Evolutionary conservation across 2,797 vertebrate species (phyloP), one percentile per base, ranked within the genome.

Genomic region (Zenarchopterus dispar): DNA sequence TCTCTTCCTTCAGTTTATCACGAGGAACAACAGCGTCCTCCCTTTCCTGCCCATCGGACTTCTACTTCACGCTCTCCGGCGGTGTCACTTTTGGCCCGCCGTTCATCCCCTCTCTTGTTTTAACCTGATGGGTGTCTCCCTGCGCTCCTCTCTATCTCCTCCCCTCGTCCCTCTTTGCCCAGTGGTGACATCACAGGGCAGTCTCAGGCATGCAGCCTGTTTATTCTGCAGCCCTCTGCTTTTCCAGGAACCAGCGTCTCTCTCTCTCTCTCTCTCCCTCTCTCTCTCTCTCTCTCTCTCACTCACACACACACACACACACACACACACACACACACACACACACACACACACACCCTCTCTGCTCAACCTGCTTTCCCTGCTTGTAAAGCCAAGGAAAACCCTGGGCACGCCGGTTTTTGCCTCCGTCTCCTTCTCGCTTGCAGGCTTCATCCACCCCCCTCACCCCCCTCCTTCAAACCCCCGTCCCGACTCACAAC

Each of bases 131-230:
- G 89, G 86, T 66, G 80, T 86, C 76, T 76, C 79, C 52, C 56
- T 62, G 51, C 26, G 15, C 52, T 55, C 56, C 46, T 65, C 0
- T 63, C 69, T 71, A 52, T 81, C 80, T 67, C 81, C 78, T 82
- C 74, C 85, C 79, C 70, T 78, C 59, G 48, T 83, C 79, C 77
- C 73, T 80, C 60, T 77, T 82, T 75, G 77, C 86, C 81, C 84
- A 84, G 73, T 74, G 78, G 77, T 91, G 89, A 92, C 87, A 90
- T 92, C 89, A 90, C 84, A 84, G 85, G 84, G 88, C 86, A 84
- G 88, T 91, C 85, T 84, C 81, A 88, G 81, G 88, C 89, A 86
- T 88, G 88, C 79, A 87, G 83, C 56, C 79, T 90, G 86, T 89
- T 87, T 91, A 89, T 90, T 88, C 86, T 90, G 89, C 89, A 86